phyloP scores from a whole-genome alignment of 2,888 invertebrate genomes.

The Xanthia togata region DNA sequence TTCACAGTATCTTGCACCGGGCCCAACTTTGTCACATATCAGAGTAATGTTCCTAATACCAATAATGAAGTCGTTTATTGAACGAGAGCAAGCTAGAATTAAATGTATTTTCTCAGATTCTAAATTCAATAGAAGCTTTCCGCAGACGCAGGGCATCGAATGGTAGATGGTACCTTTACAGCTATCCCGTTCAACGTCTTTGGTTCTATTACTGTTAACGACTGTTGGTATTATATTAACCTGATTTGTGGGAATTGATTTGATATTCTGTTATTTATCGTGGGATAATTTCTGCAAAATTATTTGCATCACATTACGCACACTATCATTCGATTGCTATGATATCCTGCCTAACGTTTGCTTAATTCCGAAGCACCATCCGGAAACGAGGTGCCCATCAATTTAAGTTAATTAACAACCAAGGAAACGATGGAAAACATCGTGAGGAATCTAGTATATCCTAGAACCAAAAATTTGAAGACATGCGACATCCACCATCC shows the following conservation, averaged over 20 bases:
- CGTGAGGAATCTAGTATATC: not conserved
- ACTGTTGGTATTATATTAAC: not conserved
- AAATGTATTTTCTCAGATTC: not conserved
- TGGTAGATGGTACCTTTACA: not conserved
- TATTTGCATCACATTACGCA: constrained; percentile 29
- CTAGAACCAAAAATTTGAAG: not conserved
- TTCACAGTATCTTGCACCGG: constrained; percentile 7
- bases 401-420: not conserved
- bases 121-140: not conserved
- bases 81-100: not conserved
- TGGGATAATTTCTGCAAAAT: constrained; percentile 19
- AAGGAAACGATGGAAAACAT: not conserved
- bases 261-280: not conserved
- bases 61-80: not conserved
- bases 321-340: not conserved
- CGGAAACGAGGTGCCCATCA: not conserved
- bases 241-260: not conserved
- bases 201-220: constrained; percentile 26
- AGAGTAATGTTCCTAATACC: not conserved
- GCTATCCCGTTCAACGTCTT: not conserved
- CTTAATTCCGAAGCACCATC: not conserved
- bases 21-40: not conserved
- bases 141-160: not conserved
- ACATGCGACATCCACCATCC: not conserved
- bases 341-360: not conserved